phyloP scores from a whole-genome alignment of 2,888 invertebrate genomes.

The Strigamia crassipes region DNA sequence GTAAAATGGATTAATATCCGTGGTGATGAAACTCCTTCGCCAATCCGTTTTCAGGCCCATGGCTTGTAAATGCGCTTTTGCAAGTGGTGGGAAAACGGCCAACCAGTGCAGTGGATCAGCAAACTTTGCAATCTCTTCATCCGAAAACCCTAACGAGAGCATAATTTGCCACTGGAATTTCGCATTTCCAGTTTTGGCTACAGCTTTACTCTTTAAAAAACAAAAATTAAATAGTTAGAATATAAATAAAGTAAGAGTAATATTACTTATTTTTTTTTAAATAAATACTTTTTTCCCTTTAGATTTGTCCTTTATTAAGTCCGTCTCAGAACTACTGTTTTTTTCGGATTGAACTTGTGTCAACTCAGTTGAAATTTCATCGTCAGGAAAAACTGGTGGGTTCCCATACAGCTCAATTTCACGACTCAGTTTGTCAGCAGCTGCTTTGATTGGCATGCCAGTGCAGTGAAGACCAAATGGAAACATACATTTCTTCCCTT shows the following conservation, averaged over 20 bases:
- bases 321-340: conserved; percentile 55
- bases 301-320: conserved; percentile 71
- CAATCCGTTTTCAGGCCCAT: too few relatives aligned
- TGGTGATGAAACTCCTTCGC: conserved; percentile 70
- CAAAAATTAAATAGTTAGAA: neutral
- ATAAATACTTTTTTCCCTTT: conserved; percentile 81
- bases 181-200: conserved; percentile 83
- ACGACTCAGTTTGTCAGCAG: conserved; percentile 93
- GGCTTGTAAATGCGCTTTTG: conserved; percentile 76
- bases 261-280: too few relatives aligned
- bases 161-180: conserved; percentile 99
- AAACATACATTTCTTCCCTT: conserved; percentile 88
- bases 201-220: conserved; percentile 80
- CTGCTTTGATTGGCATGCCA: conserved; percentile 99
- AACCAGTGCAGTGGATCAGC: conserved; percentile 89
- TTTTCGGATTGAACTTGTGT: conserved; percentile 58
- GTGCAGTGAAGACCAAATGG: conserved; percentile 99
- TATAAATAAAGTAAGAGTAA: neutral
- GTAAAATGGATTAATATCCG: conserved; percentile 95
- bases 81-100: conserved; percentile 92
- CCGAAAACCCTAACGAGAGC: conserved; percentile 83
- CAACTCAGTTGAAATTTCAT: conserved; percentile 55
- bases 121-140: conserved; percentile 90
- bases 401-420: conserved; percentile 91
- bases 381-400: conserved; percentile 84